Conservation (phyloP, 2,888 invertebrate genomes). For the Balanococcus diminutus region DNA sequence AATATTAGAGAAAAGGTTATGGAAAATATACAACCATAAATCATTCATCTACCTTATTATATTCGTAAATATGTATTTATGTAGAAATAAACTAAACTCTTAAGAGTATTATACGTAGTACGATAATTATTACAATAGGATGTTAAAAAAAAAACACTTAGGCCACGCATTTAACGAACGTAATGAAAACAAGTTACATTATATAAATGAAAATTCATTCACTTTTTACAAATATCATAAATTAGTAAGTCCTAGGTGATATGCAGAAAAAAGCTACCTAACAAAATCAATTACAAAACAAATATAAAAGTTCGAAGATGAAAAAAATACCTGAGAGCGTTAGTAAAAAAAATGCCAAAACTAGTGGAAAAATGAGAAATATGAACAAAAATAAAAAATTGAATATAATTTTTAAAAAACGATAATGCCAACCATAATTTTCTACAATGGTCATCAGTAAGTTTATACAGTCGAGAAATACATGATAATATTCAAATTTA, state of each 20-base stretch:
- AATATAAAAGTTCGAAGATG: neutral
- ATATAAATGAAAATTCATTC: neutral
- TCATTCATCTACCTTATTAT: neutral
- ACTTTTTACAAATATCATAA: neutral
- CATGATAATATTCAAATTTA: neutral
- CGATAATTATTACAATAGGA: neutral
- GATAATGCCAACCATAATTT: neutral
- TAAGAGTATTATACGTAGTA: neutral
- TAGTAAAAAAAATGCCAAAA: conserved; percentile 18
- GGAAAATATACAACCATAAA: neutral
- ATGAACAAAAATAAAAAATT: neutral
- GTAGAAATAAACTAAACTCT: neutral
- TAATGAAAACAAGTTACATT: neutral
- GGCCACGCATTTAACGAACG: neutral
- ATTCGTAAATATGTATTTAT: neutral
- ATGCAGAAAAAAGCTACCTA: conserved; percentile 27
- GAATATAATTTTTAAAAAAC: neutral
- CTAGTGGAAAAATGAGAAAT: neutral
- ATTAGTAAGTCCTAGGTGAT: conserved; percentile 15
- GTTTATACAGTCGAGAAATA: neutral
- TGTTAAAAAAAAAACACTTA: neutral
- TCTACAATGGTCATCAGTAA: neutral
- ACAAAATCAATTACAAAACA: neutral
- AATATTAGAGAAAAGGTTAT: conserved; percentile 10
- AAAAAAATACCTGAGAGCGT: conserved; percentile 18